These are phyloP conservation scores for Marmota flaviventris DNA, from an alignment of 2,113 vertebrate genomes.

Conservation along the genomic window DNA sequence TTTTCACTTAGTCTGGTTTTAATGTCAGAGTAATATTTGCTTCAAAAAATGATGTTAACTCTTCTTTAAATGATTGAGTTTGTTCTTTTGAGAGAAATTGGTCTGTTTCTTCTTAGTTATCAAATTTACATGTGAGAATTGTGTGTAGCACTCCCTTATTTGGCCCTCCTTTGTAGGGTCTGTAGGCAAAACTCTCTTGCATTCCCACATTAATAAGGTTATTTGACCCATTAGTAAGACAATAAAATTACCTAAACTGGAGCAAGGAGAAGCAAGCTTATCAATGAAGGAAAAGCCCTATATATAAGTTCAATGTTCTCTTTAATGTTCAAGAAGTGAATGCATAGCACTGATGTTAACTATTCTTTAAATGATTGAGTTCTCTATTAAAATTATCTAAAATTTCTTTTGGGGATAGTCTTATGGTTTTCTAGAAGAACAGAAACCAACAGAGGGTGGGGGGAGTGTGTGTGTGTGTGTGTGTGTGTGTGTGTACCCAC, in stretches of 20 bases:
- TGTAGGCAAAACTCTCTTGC: not conserved
- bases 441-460: no score
- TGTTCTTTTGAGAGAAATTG: not conserved
- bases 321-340: not conserved
- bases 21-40: not conserved
- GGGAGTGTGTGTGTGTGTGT: no score
- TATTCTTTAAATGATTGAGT: not conserved
- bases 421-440: no score
- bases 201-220: not conserved
- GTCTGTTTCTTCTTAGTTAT: not conserved
- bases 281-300: not conserved
- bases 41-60: not conserved
- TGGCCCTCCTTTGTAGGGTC: not conserved
- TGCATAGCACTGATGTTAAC: not conserved
- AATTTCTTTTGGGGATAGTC: not conserved
- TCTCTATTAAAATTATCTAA: not conserved
- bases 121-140: not conserved
- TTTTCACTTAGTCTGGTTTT: not conserved
- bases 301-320: no score
- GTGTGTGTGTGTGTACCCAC: no score
- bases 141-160: not conserved
- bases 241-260: not conserved
- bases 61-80: not conserved
- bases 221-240: not conserved
- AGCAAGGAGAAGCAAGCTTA: not conserved